Base-by-base conservation (phyloP, 1,140 invertebrate genomes). In the Pemphigus obesinymphae region DNA sequence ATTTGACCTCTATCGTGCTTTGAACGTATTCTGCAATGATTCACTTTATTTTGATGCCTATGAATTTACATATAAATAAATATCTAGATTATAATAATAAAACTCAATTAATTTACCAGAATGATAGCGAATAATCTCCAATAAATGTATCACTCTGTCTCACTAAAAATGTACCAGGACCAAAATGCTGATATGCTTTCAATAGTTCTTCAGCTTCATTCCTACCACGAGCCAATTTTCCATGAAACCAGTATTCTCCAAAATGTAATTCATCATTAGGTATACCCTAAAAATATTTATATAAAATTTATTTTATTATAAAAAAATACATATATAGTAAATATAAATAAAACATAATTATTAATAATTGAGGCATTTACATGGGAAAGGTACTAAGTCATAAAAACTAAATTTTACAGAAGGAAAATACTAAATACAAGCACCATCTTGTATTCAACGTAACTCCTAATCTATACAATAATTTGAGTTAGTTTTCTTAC, bases 161-260 rank as follows among this genome's bases (percentile, higher is more conserved):
- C 0, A 99, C 97, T 20, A 99, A 89, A 88, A 99, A 99, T 4
- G 96, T 97, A 0, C 97, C 97, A 87, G 98, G 96, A 2, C 96
- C 96, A 20, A 98, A 89, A 87, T 95, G 89, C 0, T 94, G 91
- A 87, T 97, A 95, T 15, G 90, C 88, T 82, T 91, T 89, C 1
- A 98, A 87, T n/a, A 94, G 86, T 40, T 85, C 90, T 86, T 94
- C 93, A 15, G 94, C 94, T 85, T 93, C 91, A 72, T 89, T 89
- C 48, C 95, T 87, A 3, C 94, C 94, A 83, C 91, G 93, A 68
- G 92, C 90, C 26, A 98, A 86, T 86, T 93, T 93, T 0, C 95
- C 95, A 87, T 98, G 97, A 86, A 97, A 99, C 97, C 97, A 99
- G 86, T 94, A 94, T 88, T 98, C 97, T 83, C 93, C 92, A 86